These are phyloP conservation scores for Eremophila alpestris DNA, from an alignment of 2,797 vertebrate genomes.

Conservation along the genomic window DNA sequence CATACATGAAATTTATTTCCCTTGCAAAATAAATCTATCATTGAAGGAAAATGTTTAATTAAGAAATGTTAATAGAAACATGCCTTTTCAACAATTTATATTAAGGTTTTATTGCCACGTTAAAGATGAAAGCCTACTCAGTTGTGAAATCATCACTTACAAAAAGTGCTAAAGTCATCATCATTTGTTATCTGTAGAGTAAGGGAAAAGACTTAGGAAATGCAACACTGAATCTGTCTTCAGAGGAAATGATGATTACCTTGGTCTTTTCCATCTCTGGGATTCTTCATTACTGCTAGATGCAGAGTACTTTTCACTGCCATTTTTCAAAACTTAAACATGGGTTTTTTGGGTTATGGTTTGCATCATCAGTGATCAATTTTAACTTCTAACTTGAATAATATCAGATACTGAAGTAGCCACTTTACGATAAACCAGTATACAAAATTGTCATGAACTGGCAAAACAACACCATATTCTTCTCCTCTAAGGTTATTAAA, in stretches of 20 bases:
- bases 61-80: constrained; percentile 46
- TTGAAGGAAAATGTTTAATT: constrained; percentile 44
- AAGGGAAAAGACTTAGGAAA: background rate
- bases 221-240: background rate
- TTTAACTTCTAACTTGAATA: background rate
- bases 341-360: background rate
- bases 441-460: background rate
- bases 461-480: background rate
- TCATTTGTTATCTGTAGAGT: background rate
- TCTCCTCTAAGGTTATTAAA: background rate
- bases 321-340: background rate
- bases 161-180: background rate
- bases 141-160: constrained; percentile 4
- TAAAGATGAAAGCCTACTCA: constrained; percentile 26
- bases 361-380: background rate
- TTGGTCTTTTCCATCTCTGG: background rate
- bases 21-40: constrained; percentile 25
- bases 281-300: background rate
- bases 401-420: background rate
- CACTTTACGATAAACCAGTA: background rate
- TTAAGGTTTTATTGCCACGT: background rate
- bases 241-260: background rate
- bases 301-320: background rate
- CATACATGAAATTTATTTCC: constrained; percentile 8
- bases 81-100: constrained; percentile 19